These are phyloP conservation scores for Notiomystis cincta DNA, from an alignment of 2,113 vertebrate species.

Conservation along the genomic window DNA sequence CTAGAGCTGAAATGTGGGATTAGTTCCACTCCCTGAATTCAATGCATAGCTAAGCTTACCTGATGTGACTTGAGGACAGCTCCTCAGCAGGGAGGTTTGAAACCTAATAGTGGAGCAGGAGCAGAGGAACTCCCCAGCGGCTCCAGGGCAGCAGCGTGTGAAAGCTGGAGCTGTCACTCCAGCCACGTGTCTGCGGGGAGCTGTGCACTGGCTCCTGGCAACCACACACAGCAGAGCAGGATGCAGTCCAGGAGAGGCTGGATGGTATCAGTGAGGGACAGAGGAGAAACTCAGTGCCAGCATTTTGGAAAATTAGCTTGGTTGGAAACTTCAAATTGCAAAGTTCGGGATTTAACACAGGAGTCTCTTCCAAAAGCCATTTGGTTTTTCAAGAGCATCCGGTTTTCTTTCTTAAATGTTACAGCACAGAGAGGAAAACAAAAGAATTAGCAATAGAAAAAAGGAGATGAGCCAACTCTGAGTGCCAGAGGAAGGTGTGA, in stretches of 20 bases:
- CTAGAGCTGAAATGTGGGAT: conserved; percentile 36
- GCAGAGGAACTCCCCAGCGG: conserved; percentile 67
- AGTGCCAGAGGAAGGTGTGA: background rate
- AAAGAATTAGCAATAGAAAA: background rate
- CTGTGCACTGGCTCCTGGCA: background rate
- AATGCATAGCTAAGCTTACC: conserved; percentile 69
- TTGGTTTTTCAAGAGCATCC: background rate
- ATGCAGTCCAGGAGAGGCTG: background rate
- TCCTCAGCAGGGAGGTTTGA: conserved; percentile 71
- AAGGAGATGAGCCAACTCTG: background rate
- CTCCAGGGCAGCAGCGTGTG: conserved; percentile 47
- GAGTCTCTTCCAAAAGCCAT: background rate
- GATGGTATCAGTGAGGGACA: background rate
- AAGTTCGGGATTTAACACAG: background rate
- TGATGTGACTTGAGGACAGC: conserved; percentile 60
- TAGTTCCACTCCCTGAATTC: conserved; percentile 65
- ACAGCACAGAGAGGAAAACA: background rate
- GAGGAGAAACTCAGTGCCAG: background rate
- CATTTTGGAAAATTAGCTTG: background rate
- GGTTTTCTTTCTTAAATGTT: background rate
- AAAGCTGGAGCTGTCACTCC: conserved; percentile 70
- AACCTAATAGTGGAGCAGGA: conserved; percentile 71
- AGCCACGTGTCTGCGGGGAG: background rate
- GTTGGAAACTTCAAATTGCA: background rate
- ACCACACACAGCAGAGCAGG: background rate